A percentile compares a stretch with the other conserved stretches of the same genome.
Conservation (phyloP, 2,113 vertebrate species). For the Guaruba guarouba region DNA sequence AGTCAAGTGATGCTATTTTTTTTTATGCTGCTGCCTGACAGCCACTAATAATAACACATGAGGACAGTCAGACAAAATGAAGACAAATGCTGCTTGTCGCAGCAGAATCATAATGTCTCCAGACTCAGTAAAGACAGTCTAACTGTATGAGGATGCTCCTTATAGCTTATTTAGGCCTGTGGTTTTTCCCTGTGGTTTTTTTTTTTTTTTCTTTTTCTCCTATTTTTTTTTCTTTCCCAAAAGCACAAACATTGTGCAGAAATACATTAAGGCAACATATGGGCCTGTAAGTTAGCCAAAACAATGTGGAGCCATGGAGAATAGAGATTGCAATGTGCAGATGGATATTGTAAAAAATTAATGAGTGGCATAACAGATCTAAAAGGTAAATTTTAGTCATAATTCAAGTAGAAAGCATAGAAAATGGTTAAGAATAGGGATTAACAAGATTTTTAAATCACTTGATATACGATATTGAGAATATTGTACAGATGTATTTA, state of each 20-base stretch:
- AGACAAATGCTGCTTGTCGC: slow-evolving; percentile 94
- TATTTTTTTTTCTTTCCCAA: slow-evolving; percentile 15
- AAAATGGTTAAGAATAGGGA: slow-evolving; percentile 68
- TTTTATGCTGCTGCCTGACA: slow-evolving; percentile 84
- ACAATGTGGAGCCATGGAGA: slow-evolving; percentile 78
- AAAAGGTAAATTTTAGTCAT: slow-evolving; percentile 84
- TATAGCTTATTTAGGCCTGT: slow-evolving; percentile 84
- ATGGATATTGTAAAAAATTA: slow-evolving; percentile 91
- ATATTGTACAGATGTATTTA: slow-evolving; percentile 70
- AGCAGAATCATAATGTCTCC: slow-evolving; percentile 93
- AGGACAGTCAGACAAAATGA: slow-evolving; percentile 98
- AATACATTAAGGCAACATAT: slow-evolving; percentile 84
- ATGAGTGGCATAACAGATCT: slow-evolving; percentile 84
- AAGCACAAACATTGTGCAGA: slow-evolving; percentile 77
- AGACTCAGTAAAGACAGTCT: slow-evolving; percentile 84
- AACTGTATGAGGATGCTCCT: slow-evolving; percentile 86
- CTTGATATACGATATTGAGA: slow-evolving; percentile 63
- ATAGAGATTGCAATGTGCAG: slow-evolving; percentile 81
- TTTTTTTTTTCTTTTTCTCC: neutral
- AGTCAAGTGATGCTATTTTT: slow-evolving; percentile 86
- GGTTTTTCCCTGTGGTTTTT: slow-evolving; percentile 73
- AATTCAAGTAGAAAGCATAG: slow-evolving; percentile 74
- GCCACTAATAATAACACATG: slow-evolving; percentile 99
- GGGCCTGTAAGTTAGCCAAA: slow-evolving; percentile 84
- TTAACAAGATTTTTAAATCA: slow-evolving; percentile 67